Evolutionary conservation across 2,888 invertebrate genomes (phyloP).

Genomic region (Habroteleia sp.): DNA sequence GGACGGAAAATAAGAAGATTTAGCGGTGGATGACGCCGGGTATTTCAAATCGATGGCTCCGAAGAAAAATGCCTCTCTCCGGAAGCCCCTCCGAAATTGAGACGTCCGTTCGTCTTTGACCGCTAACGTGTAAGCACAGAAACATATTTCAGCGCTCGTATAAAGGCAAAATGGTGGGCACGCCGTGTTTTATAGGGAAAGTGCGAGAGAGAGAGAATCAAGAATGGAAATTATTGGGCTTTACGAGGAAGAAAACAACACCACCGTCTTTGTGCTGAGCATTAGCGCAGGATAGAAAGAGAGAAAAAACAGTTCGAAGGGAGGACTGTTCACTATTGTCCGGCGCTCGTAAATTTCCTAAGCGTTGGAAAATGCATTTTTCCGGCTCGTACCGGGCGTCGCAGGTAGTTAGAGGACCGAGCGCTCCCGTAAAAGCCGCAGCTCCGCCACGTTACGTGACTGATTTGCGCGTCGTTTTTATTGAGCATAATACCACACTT

Average conservation of each 20-base stretch:
- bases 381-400: slow-evolving; percentile 64
- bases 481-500: slow-evolving; percentile 28
- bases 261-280: slow-evolving; percentile 49
- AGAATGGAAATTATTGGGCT: slow-evolving; percentile 67
- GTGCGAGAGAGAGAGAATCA: too few relatives aligned
- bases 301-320: slow-evolving; percentile 3
- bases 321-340: slow-evolving; percentile 69
- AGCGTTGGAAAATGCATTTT: slow-evolving; percentile 77
- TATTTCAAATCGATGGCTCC: slow-evolving; percentile 51
- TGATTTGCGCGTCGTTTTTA: slow-evolving; percentile 29
- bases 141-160: slow-evolving; percentile 40
- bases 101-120: slow-evolving; percentile 41
- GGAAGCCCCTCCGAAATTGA: slow-evolving; percentile 53
- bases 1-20: too few relatives aligned
- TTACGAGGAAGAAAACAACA: slow-evolving; percentile 58
- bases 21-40: too few relatives aligned
- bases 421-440: slow-evolving; percentile 44
- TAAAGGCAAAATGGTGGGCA: slow-evolving; percentile 17
- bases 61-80: slow-evolving; percentile 34
- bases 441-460: slow-evolving; percentile 38
- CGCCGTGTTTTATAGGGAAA: too few relatives aligned
- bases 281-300: slow-evolving; percentile 38
- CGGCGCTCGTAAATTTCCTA: slow-evolving; percentile 75
- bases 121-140: slow-evolving; percentile 36
- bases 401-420: slow-evolving; percentile 36